phyloP scores from a whole-genome alignment of 2,888 invertebrate species.

The Brenthis daphne region DNA sequence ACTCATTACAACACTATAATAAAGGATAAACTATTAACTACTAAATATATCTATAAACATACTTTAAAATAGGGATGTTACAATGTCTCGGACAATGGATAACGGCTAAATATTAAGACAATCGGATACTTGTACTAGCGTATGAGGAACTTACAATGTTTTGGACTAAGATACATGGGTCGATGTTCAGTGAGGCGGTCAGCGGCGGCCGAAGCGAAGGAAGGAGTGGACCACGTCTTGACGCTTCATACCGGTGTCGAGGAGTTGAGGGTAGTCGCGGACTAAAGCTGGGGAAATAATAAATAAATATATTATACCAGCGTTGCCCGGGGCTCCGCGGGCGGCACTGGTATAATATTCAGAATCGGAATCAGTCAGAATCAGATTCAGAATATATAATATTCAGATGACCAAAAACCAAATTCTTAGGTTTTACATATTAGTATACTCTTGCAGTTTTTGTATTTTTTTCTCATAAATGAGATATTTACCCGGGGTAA shows the following conservation, averaged over 20 bases:
- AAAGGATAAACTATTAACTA: slow-evolving; percentile 3
- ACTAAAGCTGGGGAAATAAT: slow-evolving; percentile 59
- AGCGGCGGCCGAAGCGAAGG: slow-evolving; percentile 92
- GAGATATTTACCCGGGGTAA: no score
- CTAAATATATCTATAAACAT: slow-evolving; percentile 1
- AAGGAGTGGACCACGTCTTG: slow-evolving; percentile 96
- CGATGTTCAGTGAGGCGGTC: slow-evolving; percentile 52
- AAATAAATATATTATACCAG: neutral
- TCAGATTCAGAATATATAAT: no score
- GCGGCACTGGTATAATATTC: no score
- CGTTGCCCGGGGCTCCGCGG: no score
- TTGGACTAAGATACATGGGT: slow-evolving; percentile 57
- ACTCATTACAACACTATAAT: slow-evolving; percentile 10
- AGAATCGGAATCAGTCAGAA: no score
- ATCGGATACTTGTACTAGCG: slow-evolving; percentile 50
- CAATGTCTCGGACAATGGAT: slow-evolving; percentile 7
- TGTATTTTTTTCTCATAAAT: no score
- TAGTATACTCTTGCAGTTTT: no score
- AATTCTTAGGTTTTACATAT: no score
- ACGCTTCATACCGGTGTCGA: slow-evolving; percentile 88
- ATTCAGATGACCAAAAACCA: no score
- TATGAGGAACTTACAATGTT: slow-evolving; percentile 55
- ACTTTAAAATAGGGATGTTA: slow-evolving; percentile 10
- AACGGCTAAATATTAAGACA: slow-evolving; percentile 19
- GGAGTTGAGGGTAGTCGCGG: slow-evolving; percentile 76